These are phyloP conservation scores for Aricia artaxerxes DNA, from an alignment of 2,888 invertebrate genomes.

Conservation along the genomic window DNA sequence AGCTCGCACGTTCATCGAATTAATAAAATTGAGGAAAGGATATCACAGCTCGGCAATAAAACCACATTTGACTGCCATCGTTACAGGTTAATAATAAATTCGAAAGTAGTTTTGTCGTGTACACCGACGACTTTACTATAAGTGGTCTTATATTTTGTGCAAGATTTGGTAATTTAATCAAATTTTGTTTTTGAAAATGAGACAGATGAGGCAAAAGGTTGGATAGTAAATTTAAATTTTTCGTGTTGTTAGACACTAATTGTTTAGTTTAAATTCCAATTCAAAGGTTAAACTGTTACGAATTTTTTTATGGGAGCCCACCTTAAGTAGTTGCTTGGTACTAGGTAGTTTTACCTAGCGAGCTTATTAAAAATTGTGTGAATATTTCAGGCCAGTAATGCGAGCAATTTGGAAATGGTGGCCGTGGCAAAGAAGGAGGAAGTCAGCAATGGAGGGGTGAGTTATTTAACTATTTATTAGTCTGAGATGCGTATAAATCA, in stretches of 20 bases:
- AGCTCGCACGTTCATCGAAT: not conserved
- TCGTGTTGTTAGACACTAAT: no score
- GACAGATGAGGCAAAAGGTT: not conserved
- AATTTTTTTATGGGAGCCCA: no score
- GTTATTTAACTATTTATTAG: slow-evolving; percentile 27
- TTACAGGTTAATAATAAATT: slow-evolving; percentile 7
- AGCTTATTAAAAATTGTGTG: not conserved
- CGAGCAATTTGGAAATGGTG: slow-evolving; percentile 49
- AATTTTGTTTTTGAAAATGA: not conserved
- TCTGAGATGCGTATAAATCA: no score
- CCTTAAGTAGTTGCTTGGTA: no score
- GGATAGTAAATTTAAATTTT: no score
- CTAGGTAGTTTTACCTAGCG: not conserved
- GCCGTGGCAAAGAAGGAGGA: slow-evolving; percentile 44
- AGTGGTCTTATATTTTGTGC: not conserved
- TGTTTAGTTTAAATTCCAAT: no score
- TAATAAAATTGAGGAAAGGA: not conserved
- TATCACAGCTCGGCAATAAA: not conserved
- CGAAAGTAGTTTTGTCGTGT: slow-evolving; percentile 5
- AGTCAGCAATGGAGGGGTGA: slow-evolving; percentile 48
- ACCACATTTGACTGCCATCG: not conserved
- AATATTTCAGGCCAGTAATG: slow-evolving; percentile 31
- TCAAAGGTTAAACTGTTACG: no score
- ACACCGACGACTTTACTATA: not conserved
- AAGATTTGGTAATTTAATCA: not conserved